Evolutionary conservation across 2,797 vertebrate species (phyloP).

Genomic region (Xerus rutilus): DNA sequence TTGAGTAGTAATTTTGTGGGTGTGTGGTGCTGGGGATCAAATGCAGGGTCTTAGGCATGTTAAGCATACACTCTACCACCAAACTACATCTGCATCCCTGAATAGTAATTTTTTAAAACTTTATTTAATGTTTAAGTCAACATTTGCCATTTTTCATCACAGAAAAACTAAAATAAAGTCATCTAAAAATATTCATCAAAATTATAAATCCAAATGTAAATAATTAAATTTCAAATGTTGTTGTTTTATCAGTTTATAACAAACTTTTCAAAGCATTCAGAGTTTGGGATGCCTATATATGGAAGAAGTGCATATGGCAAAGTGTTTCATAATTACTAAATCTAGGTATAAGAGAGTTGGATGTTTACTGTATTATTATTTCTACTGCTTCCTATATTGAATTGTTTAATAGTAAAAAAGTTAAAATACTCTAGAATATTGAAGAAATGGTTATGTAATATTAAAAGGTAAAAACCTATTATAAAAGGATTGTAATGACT

Average conservation of each 20-base stretch:
- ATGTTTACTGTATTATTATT: constrained; percentile 22
- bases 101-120: constrained; percentile 15
- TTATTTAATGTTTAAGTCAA: constrained; percentile 58
- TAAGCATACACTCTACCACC: not conserved
- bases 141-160: constrained; percentile 41
- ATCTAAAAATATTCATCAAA: constrained; percentile 62
- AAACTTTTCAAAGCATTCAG: constrained; percentile 58
- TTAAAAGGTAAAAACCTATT: constrained; percentile 42
- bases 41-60: not conserved
- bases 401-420: constrained; percentile 23
- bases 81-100: not conserved
- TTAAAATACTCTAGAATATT: constrained; percentile 52
- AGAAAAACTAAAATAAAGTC: constrained; percentile 11
- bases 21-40: not conserved
- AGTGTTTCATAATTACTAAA: constrained; percentile 42
- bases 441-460: not conserved
- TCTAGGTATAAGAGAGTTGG: not conserved
- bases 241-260: constrained; percentile 7
- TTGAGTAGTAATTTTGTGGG: not conserved
- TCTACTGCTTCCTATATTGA: constrained; percentile 4
- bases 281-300: not conserved
- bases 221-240: constrained; percentile 51
- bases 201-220: constrained; percentile 54
- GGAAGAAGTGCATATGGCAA: constrained; percentile 41
- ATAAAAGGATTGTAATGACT: constrained; percentile 24